Base-by-base conservation (phyloP, 2,113 vertebrate species). In the Beaufortia kweichowensis region DNA sequence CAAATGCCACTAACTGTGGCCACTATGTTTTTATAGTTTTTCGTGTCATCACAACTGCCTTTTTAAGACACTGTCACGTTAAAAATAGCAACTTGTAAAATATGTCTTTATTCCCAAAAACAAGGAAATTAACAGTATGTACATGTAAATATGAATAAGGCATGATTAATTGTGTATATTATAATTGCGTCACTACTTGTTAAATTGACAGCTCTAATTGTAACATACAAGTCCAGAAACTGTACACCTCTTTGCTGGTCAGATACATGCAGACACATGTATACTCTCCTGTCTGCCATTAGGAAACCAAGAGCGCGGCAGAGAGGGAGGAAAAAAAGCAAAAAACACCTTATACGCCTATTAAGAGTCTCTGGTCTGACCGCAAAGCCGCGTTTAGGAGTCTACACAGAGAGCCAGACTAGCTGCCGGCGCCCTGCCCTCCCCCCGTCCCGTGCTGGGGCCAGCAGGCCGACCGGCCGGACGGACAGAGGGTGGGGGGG, bases 381-480 rank as follows among this genome's bases (percentile, higher is more conserved):
- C 91, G 77, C 90, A 92, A 91, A 91, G 89, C 90, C 89, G 90
- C 86, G 84, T 88, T 91, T 91, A 89, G 91, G 90, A 91, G 90
- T 90, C 90, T 90, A 88, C 90, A 90, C 90, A 90, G 89, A 87
- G 90, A 90, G 90, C 89, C 92, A 92, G 91, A 91, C 91, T 81
- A 88, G 88, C 86, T 88, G 84, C 88, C 83, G 90, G 89, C 90
- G 89, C 90, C 90, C 70, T 85, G 80, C 84, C 65, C 83, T 48
- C 70, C 84, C 78, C 81, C 28, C 24, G 80, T 68, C 48, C 19
- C 59, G 71, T 53, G 14, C 57, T 48, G 77, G 81, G 88, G 86
- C 76, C 85, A 73, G 85, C 87, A 86, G 85, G 88, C 84, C 26
- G 31, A 55, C 41, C 64, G 35, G 28, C 26, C 75, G 68, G 68